phyloP scores from a whole-genome alignment of 2,797 vertebrate genomes.

The Brachyrhaphis roseni region DNA sequence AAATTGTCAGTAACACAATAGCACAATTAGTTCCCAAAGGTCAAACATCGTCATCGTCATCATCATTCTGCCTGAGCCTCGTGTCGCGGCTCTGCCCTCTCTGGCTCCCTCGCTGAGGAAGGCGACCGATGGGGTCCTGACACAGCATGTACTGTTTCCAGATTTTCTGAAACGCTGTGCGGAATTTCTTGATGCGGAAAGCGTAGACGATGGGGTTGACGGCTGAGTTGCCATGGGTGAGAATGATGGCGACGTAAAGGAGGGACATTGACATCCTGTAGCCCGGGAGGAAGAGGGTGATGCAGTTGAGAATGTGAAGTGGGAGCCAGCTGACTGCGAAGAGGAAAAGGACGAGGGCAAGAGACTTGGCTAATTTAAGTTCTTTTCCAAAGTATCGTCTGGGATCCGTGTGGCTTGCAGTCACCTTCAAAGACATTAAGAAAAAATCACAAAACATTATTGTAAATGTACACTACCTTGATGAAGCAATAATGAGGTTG shows the following conservation, averaged over 20 bases:
- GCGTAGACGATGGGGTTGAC: conserved; percentile 97
- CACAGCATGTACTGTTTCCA: conserved; percentile 94
- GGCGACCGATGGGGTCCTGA: conserved; percentile 69
- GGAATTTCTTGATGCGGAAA: conserved; percentile 97
- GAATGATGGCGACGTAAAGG: conserved; percentile 91
- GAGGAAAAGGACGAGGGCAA: conserved; percentile 93
- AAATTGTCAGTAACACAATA: conserved; percentile 32
- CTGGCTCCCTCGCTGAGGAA: conserved; percentile 69
- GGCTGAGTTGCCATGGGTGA: conserved; percentile 93
- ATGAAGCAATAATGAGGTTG: neutral
- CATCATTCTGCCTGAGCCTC: conserved; percentile 64
- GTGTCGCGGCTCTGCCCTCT: conserved; percentile 61
- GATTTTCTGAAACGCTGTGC: conserved; percentile 90
- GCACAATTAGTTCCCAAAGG: conserved; percentile 32
- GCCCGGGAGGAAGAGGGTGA: conserved; percentile 89
- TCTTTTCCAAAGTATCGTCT: conserved; percentile 95
- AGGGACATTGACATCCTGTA: conserved; percentile 80
- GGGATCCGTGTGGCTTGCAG: conserved; percentile 86
- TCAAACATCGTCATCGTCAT: conserved; percentile 75
- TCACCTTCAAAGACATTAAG: conserved; percentile 69
- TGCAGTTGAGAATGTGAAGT: conserved; percentile 93
- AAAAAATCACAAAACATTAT: conserved; percentile 5
- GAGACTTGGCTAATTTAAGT: conserved; percentile 94
- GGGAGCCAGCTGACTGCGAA: conserved; percentile 96
- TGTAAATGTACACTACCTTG: neutral